A percentile compares a stretch with the other conserved stretches of the same genome.
Evolutionary conservation across 2,797 vertebrate species (phyloP).

Genomic region (Pangasius djambal): DNA sequence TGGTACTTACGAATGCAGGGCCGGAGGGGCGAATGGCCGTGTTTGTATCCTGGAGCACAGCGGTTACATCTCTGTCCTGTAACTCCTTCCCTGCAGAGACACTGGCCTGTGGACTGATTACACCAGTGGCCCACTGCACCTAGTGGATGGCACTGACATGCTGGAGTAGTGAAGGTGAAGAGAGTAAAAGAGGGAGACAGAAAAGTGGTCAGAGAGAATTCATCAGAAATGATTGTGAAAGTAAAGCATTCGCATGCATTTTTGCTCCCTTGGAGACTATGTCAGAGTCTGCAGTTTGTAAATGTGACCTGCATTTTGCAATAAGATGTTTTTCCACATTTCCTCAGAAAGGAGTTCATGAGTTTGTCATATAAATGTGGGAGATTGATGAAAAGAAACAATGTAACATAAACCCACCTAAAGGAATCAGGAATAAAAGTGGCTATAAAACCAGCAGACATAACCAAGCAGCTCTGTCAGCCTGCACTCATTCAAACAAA

Average conservation of each 20-base stretch:
- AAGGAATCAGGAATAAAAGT: conserved; percentile 21
- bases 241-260: conserved; percentile 6
- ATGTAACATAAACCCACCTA: conserved; percentile 18
- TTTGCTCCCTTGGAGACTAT: background rate
- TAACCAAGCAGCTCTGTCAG: conserved; percentile 65
- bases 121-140: conserved; percentile 84
- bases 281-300: background rate
- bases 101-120: conserved; percentile 89
- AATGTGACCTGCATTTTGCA: background rate
- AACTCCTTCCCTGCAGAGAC: conserved; percentile 87
- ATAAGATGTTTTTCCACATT: background rate
- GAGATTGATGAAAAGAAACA: background rate
- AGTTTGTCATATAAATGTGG: conserved; percentile 18
- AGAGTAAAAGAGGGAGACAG: background rate
- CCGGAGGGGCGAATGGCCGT: conserved; percentile 81
- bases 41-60: conserved; percentile 84
- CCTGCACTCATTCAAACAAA: conserved; percentile 67
- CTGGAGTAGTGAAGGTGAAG: conserved; percentile 62
- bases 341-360: background rate
- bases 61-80: conserved; percentile 84
- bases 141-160: conserved; percentile 86
- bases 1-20: conserved; percentile 86
- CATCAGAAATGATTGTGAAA: background rate
- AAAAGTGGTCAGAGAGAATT: background rate
- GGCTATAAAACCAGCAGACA: conserved; percentile 35